Conservation (phyloP, 2,888 invertebrate genomes). For the Tinea trinotella region DNA sequence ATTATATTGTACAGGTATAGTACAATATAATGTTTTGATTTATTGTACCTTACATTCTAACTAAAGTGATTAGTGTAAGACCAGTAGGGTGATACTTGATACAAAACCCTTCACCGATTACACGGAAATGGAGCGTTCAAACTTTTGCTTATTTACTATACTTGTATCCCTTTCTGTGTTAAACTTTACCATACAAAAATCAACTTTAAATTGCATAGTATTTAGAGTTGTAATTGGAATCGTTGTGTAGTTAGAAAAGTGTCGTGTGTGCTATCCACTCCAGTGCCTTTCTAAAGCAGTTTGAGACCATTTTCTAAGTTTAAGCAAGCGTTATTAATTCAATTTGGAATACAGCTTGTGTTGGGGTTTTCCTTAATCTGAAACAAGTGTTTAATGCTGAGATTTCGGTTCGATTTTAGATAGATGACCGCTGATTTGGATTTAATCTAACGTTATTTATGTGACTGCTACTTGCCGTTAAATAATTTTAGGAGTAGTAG, state of each 20-base stretch:
- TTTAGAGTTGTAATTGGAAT: not conserved
- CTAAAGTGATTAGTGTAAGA: too few relatives aligned
- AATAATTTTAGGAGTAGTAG: too few relatives aligned
- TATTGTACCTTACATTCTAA: too few relatives aligned
- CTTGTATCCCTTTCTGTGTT: not conserved
- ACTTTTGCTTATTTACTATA: not conserved
- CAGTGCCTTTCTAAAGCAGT: slow-evolving; percentile 7
- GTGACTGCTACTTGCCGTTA: too few relatives aligned
- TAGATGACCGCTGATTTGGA: not conserved
- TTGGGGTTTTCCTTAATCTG: not conserved
- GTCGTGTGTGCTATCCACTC: not conserved
- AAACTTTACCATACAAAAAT: not conserved
- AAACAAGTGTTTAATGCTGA: not conserved
- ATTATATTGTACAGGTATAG: too few relatives aligned
- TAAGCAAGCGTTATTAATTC: slow-evolving; percentile 11
- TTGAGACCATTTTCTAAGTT: slow-evolving; percentile 15
- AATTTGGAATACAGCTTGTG: slow-evolving; percentile 1
- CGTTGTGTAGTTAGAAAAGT: not conserved
- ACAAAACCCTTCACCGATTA: not conserved
- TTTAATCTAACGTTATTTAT: too few relatives aligned
- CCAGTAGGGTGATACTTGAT: too few relatives aligned
- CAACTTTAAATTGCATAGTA: not conserved
- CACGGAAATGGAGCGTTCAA: not conserved
- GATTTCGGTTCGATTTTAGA: not conserved
- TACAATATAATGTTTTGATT: too few relatives aligned